Conservation (phyloP, 2,113 vertebrate genomes). For the Phoenicopterus ruber region DNA sequence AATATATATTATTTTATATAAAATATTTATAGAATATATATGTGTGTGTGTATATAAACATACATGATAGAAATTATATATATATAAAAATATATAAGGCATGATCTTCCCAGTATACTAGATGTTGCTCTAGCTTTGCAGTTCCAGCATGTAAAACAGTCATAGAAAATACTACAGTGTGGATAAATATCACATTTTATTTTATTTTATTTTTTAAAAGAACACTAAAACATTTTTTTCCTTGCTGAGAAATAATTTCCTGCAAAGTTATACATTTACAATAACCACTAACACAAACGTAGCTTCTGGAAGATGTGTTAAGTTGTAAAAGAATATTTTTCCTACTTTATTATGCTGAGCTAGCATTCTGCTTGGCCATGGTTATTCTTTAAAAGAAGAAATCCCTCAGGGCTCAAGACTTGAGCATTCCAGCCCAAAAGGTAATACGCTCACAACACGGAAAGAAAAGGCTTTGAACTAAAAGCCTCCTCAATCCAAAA, state of each 20-base stretch:
- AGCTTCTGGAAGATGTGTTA: not conserved
- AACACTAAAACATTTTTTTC: not conserved
- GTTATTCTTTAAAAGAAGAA: not conserved
- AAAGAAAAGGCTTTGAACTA: not conserved
- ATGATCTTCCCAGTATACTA: not conserved
- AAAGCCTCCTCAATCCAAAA: not conserved
- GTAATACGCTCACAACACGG: fast-evolving
- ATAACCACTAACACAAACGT: not conserved
- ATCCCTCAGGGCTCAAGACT: not conserved
- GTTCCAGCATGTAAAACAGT: not conserved
- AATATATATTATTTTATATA: not conserved
- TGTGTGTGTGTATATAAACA: not conserved
- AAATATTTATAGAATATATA: not conserved
- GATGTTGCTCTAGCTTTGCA: not conserved
- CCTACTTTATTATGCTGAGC: not conserved
- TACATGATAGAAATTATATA: not conserved
- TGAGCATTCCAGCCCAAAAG: not conserved
- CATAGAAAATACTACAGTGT: not conserved
- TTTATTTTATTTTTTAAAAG: not conserved
- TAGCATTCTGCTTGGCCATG: not conserved
- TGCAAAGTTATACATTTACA: not conserved
- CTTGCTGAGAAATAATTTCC: not conserved
- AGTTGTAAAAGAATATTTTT: not conserved
- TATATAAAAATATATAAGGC: not conserved
- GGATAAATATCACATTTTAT: not conserved